Evolutionary conservation across 2,797 vertebrate genomes (phyloP), one percentile per base, ranked within the genome.

Genomic region (Cryptoprocta ferox): DNA sequence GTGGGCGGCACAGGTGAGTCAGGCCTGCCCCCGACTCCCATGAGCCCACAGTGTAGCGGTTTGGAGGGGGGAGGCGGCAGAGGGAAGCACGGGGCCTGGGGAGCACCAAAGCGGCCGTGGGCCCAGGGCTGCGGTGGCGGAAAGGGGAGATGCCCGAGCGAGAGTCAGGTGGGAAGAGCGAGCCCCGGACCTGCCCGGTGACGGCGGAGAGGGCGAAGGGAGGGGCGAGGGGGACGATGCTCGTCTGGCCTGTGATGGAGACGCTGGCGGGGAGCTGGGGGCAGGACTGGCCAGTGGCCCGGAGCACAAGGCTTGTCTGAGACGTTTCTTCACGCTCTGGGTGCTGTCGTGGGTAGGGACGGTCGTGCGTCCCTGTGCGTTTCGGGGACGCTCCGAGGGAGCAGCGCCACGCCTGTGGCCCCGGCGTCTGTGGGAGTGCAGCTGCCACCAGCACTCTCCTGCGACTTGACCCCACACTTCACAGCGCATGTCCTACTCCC

Each of bases 311-410:
- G 42, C 81, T 48, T 18, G 16, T 15, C 2, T 78, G 42, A 53
- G 75, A 59, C 2, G 6, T 26, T 4, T 24, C 32, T 45, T 19
- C 66, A 5, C 0, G 11, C 53, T 65, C 48, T 5, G 0, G n/a
- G 15, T 65, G 37, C 65, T 45, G 37, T 26, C 21, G 4, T 28
- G 16, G 50, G 50, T 2, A 3, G 59, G 48, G 35, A 48, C 13
- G 56, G 39, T 9, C 21, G 18, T 5, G 32, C 6, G 32, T 30
- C 21, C 7, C 87, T 30, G 6, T 50, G 15, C 19, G 24, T 19
- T 35, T 30, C 87, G 37, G 2, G 16, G 35, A 39, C 4, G 6
- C 53, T 37, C 4, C 9, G 28, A 37, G 24, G 24, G 37, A 15
- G 37, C 39, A 61, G 3, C 24, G 24, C 19, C 5, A 71, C 2